A percentile compares a stretch with the other conserved stretches of the same genome.
phyloP scores from a whole-genome alignment of 1,140 invertebrate species.

The Apocrypta bakeri region DNA sequence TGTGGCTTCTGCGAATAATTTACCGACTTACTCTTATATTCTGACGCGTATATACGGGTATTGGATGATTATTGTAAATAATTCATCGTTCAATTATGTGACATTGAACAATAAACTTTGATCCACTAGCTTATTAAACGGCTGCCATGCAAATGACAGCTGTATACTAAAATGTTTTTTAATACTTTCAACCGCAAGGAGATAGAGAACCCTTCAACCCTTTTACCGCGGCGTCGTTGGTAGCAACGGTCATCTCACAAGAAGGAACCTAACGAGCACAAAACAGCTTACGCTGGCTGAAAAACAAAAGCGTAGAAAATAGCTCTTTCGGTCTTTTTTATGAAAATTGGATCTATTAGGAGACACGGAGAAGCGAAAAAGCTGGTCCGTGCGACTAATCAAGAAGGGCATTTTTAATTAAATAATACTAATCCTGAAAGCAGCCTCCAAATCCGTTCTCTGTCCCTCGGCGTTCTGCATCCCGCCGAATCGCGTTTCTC shows the following conservation, averaged over 20 bases:
- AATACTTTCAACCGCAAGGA: background rate
- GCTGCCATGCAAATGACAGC: background rate
- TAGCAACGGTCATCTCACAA: slow-evolving; percentile 1
- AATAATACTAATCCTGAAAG: slow-evolving; percentile 74
- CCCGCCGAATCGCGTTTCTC: slow-evolving; percentile 68
- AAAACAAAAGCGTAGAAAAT: slow-evolving; percentile 2
- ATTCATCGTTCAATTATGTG: too few relatives aligned
- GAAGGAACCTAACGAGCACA: slow-evolving; percentile 9
- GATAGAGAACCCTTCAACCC: background rate
- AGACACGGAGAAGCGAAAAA: slow-evolving; percentile 32
- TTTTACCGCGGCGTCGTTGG: background rate
- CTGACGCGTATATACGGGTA: background rate
- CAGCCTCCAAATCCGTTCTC: slow-evolving; percentile 55
- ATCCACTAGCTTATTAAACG: background rate
- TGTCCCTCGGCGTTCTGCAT: slow-evolving; percentile 37
- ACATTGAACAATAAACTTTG: too few relatives aligned
- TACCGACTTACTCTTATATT: background rate
- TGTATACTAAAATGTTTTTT: background rate
- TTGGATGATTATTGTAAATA: too few relatives aligned
- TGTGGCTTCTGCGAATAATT: background rate
- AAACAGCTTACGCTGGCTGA: slow-evolving; percentile 11
- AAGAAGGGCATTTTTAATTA: slow-evolving; percentile 73
- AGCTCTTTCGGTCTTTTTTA: slow-evolving; percentile 23
- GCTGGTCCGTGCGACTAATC: slow-evolving; percentile 56
- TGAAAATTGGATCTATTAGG: slow-evolving; percentile 51